phyloP scores from a whole-genome alignment of 2,797 vertebrate genomes.

The Catamblyrhynchus diadema region DNA sequence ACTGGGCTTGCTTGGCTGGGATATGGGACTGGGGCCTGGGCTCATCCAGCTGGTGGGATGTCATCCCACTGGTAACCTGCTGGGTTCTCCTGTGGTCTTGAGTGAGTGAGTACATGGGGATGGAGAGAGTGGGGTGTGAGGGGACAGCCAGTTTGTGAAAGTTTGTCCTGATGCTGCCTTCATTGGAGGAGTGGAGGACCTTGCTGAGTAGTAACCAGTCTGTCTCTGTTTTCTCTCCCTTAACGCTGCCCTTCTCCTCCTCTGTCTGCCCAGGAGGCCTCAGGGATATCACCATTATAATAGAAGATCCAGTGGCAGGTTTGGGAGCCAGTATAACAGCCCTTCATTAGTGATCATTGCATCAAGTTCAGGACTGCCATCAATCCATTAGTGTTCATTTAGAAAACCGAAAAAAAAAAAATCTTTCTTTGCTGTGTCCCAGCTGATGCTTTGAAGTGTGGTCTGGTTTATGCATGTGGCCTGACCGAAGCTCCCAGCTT shows the following conservation, averaged over 20 bases:
- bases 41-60: not conserved
- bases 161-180: not conserved
- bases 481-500: slow-evolving; percentile 4
- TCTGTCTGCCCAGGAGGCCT: slow-evolving; percentile 80
- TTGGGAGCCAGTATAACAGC: slow-evolving; percentile 77
- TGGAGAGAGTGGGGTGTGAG: not conserved
- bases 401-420: not conserved
- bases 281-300: slow-evolving; percentile 98
- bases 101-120: not conserved
- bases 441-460: not conserved
- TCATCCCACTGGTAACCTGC: not conserved
- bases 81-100: not conserved
- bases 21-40: not conserved
- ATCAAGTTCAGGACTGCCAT: slow-evolving; percentile 48
- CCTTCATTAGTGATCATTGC: slow-evolving; percentile 51
- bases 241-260: slow-evolving; percentile 49
- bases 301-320: slow-evolving; percentile 98
- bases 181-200: not conserved
- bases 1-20: not conserved
- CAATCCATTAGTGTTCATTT: slow-evolving; percentile 65
- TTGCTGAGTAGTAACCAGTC: slow-evolving; percentile 46
- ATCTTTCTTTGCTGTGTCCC: not conserved
- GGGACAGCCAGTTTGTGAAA: not conserved
- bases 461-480: slow-evolving; percentile 29
- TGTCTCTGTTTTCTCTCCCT: slow-evolving; percentile 52